Conservation (phyloP, 2,113 vertebrate species). For the Psammodynastes pulverulentus region DNA sequence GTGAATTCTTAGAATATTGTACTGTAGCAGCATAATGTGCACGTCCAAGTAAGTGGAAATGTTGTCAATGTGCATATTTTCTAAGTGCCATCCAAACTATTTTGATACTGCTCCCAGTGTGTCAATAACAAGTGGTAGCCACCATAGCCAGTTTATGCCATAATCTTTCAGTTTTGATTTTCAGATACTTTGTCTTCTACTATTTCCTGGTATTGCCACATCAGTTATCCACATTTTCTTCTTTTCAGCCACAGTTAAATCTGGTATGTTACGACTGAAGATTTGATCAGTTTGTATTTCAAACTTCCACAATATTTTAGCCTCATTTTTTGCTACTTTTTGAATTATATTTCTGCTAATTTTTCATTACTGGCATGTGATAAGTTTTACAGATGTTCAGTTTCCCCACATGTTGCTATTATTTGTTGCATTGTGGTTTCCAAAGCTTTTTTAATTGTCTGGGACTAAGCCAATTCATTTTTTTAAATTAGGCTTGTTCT, state of each 20-base stretch:
- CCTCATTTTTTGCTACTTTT: not conserved
- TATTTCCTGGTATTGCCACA: not conserved
- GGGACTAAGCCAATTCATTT: not conserved
- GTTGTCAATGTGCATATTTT: not conserved
- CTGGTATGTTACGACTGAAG: not conserved
- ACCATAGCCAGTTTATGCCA: not conserved
- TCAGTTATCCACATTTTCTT: not conserved
- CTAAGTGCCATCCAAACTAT: not conserved
- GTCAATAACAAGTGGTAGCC: not conserved
- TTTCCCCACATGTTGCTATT: not conserved
- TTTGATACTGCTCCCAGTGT: not conserved
- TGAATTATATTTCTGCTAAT: not conserved
- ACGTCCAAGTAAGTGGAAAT: not conserved
- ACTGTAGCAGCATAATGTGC: not conserved
- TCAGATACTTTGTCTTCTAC: not conserved
- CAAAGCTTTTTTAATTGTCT: not conserved
- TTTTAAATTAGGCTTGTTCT: not conserved
- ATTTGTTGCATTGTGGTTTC: not conserved
- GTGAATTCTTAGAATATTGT: not conserved
- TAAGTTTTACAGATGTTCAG: not conserved
- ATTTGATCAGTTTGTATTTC: not conserved
- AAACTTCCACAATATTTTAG: not conserved
- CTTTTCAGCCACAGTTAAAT: not conserved
- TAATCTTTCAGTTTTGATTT: not conserved
- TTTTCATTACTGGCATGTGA: not conserved